These are phyloP conservation scores for Trematomus loennbergii DNA, from an alignment of 2,113 vertebrate species.

Conservation along the genomic window DNA sequence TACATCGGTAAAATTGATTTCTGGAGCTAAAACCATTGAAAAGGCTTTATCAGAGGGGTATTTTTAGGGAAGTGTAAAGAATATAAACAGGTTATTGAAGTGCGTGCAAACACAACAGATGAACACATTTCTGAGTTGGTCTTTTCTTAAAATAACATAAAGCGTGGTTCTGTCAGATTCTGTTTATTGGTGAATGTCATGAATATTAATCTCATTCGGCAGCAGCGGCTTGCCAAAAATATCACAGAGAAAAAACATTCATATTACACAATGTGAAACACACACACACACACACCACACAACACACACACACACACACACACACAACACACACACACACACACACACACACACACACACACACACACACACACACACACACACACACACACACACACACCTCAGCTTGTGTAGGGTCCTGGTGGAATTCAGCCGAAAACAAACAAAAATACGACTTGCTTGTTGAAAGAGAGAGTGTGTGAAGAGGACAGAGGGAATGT, in stretches of 20 bases:
- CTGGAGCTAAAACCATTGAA: no score
- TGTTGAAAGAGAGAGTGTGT: not conserved
- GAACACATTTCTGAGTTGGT: not conserved
- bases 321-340: not conserved
- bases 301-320: conserved; percentile 2
- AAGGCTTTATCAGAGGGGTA: not conserved
- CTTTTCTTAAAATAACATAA: not conserved
- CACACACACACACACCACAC: not conserved
- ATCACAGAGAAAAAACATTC: conserved; percentile 13
- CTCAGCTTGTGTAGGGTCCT: conserved; percentile 12
- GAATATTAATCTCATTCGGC: conserved; percentile 44
- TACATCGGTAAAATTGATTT: no score
- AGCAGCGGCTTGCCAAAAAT: conserved; percentile 38
- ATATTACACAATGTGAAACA: conserved; percentile 1
- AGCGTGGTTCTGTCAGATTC: not conserved
- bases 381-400: not conserved
- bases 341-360: not conserved
- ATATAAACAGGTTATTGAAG: not conserved
- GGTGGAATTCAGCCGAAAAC: conserved; percentile 33
- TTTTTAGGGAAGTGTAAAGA: not conserved
- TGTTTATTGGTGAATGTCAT: conserved; percentile 26
- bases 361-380: not conserved
- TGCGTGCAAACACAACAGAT: not conserved
- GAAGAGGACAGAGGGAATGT: not conserved
- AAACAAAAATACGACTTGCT: not conserved